Evolutionary conservation across 1,140 invertebrate species (phyloP).

Genomic region (Orius laevigatus): DNA sequence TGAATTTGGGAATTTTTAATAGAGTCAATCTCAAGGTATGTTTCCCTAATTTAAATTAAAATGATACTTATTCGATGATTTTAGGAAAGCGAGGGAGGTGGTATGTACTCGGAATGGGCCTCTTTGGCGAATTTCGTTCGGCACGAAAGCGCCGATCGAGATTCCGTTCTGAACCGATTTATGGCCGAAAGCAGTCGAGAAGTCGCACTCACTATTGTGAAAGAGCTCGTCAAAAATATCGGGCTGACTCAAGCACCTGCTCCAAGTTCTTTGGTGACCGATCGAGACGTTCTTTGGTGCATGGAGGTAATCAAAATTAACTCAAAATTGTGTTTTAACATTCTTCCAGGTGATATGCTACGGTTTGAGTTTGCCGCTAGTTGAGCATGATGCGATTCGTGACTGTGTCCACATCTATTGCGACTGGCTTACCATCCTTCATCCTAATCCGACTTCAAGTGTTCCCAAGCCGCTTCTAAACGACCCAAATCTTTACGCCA

Average conservation of each 20-base stretch:
- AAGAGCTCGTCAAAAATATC: conserved; percentile 57
- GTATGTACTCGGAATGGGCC: conserved; percentile 77
- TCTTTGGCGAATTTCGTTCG: conserved; percentile 52
- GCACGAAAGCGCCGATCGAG: conserved; percentile 38
- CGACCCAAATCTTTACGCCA: conserved; percentile 80
- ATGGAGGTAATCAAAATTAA: conserved; percentile 45
- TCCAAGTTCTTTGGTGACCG: conserved; percentile 52
- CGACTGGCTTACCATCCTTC: conserved; percentile 82
- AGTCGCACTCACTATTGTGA: conserved; percentile 68
- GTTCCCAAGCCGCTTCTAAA: conserved; percentile 74
- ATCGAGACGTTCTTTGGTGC: conserved; percentile 77
- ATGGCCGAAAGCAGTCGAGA: conserved; percentile 56
- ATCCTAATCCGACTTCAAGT: conserved; percentile 60
- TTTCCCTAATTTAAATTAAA: conserved; percentile 28
- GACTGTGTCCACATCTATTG: conserved; percentile 95
- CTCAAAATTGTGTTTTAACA: conserved; percentile 4
- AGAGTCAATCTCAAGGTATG: conserved; percentile 28
- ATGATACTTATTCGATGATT: conserved; percentile 25
- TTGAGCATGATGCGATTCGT: conserved; percentile 83
- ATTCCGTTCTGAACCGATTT: conserved; percentile 77
- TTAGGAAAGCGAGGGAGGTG: conserved; percentile 38
- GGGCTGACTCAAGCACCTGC: conserved; percentile 60
- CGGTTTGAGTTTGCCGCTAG: conserved; percentile 74
- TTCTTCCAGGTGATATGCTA: conserved; percentile 61
- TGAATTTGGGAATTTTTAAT: conserved; percentile 30